A percentile compares a stretch with the other conserved stretches of the same genome.
Conservation (phyloP, 2,888 invertebrate genomes). For the Oscheius onirici region DNA sequence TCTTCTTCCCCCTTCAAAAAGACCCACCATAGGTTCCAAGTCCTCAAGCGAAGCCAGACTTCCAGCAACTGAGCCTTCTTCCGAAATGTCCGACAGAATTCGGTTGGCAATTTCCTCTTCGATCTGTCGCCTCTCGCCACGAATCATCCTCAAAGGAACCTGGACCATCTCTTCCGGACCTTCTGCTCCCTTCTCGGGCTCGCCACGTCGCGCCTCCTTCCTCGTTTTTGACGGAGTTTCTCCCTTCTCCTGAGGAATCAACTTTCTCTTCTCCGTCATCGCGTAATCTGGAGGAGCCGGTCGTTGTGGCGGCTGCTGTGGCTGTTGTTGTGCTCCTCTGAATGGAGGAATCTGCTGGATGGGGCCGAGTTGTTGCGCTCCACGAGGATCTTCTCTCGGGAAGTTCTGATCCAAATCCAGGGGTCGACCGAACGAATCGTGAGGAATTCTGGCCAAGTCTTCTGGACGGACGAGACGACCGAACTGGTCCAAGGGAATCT, state of each 20-base stretch:
- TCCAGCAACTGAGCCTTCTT: conserved; percentile 69
- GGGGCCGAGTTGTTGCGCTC: neutral
- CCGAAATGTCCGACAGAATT: conserved; percentile 70
- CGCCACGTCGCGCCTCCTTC: conserved; percentile 24
- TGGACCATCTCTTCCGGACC: conserved; percentile 17
- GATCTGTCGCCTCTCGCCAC: conserved; percentile 68
- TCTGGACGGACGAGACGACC: conserved; percentile 44
- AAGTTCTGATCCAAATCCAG: conserved; percentile 17
- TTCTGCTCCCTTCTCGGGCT: conserved; percentile 3
- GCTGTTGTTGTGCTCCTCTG: neutral
- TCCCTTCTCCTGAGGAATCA: conserved; percentile 59
- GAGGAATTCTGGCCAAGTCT: conserved; percentile 42
- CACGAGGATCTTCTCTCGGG: conserved; percentile 20
- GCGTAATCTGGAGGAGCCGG: conserved; percentile 28
- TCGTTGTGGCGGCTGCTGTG: neutral
- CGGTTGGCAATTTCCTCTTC: conserved; percentile 71
- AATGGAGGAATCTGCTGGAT: conserved; percentile 11
- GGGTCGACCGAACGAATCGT: conserved; percentile 49
- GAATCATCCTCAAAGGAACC: conserved; percentile 65
- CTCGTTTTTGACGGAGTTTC: conserved; percentile 52
- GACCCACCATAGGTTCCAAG: conserved; percentile 45
- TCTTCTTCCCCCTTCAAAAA: neutral
- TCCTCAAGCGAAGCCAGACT: conserved; percentile 64
- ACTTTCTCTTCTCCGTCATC: conserved; percentile 47
- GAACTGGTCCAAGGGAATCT: conserved; percentile 50